phyloP scores from a whole-genome alignment of 1,140 invertebrate genomes.

The Meloidogyne floridensis region DNA sequence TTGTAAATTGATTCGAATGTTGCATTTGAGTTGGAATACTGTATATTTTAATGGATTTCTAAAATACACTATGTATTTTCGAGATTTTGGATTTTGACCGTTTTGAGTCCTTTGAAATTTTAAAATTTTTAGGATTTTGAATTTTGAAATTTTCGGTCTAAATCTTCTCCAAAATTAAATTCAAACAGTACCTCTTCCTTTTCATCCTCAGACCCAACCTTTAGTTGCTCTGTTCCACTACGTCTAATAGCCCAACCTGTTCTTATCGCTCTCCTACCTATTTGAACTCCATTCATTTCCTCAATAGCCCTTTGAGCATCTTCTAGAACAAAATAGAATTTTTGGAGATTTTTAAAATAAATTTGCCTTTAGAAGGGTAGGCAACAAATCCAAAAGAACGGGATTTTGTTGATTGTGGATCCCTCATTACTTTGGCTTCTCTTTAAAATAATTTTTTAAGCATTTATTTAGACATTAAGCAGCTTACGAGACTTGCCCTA shows the following conservation, averaged over 20 bases:
- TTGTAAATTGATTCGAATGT: conserved; percentile 90
- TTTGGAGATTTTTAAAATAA: too few relatives aligned
- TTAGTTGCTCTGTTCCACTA: not conserved
- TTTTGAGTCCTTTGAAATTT: not conserved
- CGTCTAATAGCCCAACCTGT: conserved; percentile 99
- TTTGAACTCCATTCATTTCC: conserved; percentile 97
- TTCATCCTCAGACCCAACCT: conserved; percentile 11
- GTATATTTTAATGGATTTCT: not conserved
- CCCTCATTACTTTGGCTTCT: conserved; percentile 71
- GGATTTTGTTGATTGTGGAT: conserved; percentile 95
- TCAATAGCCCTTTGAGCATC: conserved; percentile 95
- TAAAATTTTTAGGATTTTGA: not conserved
- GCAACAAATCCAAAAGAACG: conserved; percentile 99
- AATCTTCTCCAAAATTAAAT: too few relatives aligned
- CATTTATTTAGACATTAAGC: not conserved
- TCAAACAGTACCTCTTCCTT: not conserved
- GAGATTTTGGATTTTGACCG: too few relatives aligned
- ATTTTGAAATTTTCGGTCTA: not conserved
- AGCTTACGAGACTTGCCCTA: conserved; percentile 89
- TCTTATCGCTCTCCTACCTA: conserved; percentile 92
- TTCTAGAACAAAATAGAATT: conserved; percentile 58
- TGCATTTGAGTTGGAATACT: not conserved
- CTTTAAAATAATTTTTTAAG: conserved; percentile 41
- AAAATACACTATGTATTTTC: not conserved
- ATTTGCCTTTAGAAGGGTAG: conserved; percentile 73